Evolutionary conservation across 2,888 invertebrate species (phyloP).

Genomic region (Exephanes ischioxanthus): DNA sequence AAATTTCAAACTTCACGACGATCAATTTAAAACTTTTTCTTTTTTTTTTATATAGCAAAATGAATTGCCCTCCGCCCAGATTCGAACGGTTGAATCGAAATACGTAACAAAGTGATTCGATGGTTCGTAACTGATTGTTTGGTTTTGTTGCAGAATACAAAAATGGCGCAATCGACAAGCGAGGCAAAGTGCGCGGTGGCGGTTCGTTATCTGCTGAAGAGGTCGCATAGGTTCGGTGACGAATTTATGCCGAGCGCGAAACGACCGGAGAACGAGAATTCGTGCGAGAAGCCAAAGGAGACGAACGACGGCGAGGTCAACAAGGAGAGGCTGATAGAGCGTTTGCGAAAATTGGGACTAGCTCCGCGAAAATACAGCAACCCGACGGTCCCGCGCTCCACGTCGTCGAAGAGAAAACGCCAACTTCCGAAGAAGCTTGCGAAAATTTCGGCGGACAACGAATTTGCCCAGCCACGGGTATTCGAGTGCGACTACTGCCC

Average conservation of each 20-base stretch:
- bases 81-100: constrained; percentile 2
- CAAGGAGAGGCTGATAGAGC: constrained; percentile 33
- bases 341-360: constrained; percentile 35
- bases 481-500: constrained; percentile 67
- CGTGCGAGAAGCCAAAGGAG: constrained; percentile 17
- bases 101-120: not conserved
- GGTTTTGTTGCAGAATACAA: constrained; percentile 38
- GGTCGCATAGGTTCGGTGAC: constrained; percentile 50
- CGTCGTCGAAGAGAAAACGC: constrained; percentile 44
- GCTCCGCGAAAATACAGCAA: constrained; percentile 39
- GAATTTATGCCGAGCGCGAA: constrained; percentile 34
- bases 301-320: constrained; percentile 11
- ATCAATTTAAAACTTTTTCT: not conserved
- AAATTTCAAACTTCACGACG: not conserved
- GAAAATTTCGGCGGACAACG: constrained; percentile 17
- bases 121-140: not conserved
- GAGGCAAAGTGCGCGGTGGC: not conserved
- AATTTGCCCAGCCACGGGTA: constrained; percentile 58
- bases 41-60: not conserved
- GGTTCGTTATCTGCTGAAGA: constrained; percentile 40
- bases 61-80: not conserved
- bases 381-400: constrained; percentile 1
- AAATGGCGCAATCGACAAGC: constrained; percentile 17
- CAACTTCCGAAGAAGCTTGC: constrained; percentile 42
- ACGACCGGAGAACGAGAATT: constrained; percentile 14